phyloP scores from a whole-genome alignment of 1,140 invertebrate genomes.

The Drosophila micromelanica region DNA sequence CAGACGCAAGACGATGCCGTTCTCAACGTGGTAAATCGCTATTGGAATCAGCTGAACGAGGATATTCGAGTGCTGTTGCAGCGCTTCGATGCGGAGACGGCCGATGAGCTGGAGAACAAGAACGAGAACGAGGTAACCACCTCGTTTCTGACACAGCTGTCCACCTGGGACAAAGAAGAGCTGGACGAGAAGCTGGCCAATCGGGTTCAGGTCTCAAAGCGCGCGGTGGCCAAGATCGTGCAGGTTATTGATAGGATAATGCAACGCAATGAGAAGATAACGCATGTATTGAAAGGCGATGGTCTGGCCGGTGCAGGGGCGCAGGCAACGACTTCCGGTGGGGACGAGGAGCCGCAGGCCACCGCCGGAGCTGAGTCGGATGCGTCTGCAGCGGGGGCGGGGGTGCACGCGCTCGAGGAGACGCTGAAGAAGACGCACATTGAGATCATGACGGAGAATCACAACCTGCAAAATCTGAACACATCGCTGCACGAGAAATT shows the following conservation, averaged over 20 bases:
- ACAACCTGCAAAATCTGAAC: constrained; percentile 95
- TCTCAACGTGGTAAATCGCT: constrained; percentile 98
- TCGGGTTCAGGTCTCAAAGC: constrained; percentile 95
- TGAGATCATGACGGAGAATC: constrained; percentile 95
- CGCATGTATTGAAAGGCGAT: constrained; percentile 93
- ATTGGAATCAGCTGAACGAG: constrained; percentile 99
- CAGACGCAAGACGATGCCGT: constrained; percentile 99
- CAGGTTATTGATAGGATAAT: constrained; percentile 97
- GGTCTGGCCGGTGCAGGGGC: constrained; percentile 49
- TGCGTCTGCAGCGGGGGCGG: constrained; percentile 18
- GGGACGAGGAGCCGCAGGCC: constrained; percentile 45
- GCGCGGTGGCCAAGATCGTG: constrained; percentile 97
- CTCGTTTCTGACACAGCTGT: constrained; percentile 97
- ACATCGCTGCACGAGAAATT: constrained; percentile 97
- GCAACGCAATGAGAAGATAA: constrained; percentile 96
- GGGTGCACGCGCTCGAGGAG: constrained; percentile 88
- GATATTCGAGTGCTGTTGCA: constrained; percentile 97
- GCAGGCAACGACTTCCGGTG: constrained; percentile 20
- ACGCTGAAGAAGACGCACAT: constrained; percentile 92
- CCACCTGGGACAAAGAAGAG: constrained; percentile 99
- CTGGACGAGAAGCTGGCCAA: constrained; percentile 97
- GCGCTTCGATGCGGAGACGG: constrained; percentile 98
- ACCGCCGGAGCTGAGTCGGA: constrained; percentile 31
- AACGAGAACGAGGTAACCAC: constrained; percentile 99
- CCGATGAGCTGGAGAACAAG: constrained; percentile 97